Base-by-base conservation (phyloP, 2,888 invertebrate genomes). In the Ornithoptera priamus region DNA sequence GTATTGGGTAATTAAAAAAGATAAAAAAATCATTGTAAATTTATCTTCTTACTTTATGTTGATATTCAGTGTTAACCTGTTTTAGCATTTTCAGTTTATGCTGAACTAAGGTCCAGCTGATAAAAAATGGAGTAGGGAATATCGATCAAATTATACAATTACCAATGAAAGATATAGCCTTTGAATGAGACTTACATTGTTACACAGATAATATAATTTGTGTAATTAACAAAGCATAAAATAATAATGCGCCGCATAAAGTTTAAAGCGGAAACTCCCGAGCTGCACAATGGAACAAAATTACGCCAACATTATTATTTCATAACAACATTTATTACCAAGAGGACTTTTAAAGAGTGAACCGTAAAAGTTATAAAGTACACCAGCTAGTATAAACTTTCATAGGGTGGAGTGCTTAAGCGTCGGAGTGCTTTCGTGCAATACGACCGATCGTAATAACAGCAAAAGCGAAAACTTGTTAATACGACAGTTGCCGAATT, bases 401-500 rank as follows among this genome's bases (percentile, higher is more conserved):
- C 42, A 20, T 39, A 56, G 61, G 20, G 61, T 67, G 56, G 50
- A 39, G 67, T 39, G 39, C 56, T 67, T 67, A 56, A 67, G 61
- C 64, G 20, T 61, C 24, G 22, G 39, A 67, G 61, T 62, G n/a
- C 67, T 50, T 56, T 67, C 56, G 36, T 56, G 42, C 36, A 62
- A 39, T 61, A 67, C 39, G 56, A 62, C 53, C 61, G 67, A 67
- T 56, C 67, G 57, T 57, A 56, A 61, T 36, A 62, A 62, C 53
- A 39, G 56, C 22, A 18, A 30, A 53, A 57, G 56, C 50, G 42
- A 42, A 20, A 15, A 15, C 39, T 57, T 65, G 46, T 59, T 66
- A 66, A 60, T 60, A 36, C 66, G n/a, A 60, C 7, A 17, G 24
- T 50, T 10, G 24, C 60, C 20, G 24, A 65, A 65, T 59, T 59